Percentiles rank a stretch among this genome's conserved stretches.
phyloP scores from a whole-genome alignment of 2,888 invertebrate genomes.

The Euclidia mi region DNA sequence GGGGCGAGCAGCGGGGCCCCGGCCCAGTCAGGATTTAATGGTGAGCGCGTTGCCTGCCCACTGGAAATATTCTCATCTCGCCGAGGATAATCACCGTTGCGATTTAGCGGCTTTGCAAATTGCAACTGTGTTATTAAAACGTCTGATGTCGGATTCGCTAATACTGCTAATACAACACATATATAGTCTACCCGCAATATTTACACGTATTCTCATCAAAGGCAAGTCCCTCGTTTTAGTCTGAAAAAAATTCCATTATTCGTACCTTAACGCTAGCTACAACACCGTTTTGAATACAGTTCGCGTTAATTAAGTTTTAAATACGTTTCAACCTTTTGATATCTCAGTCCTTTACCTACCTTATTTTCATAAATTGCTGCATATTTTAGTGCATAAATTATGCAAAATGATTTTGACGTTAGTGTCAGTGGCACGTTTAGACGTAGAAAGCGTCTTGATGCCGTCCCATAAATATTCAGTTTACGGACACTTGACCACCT shows the following conservation, averaged over 20 bases:
- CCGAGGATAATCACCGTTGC: constrained; percentile 69
- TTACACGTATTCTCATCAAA: constrained; percentile 36
- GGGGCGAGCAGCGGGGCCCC: constrained; percentile 39
- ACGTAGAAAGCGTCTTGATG: constrained; percentile 49
- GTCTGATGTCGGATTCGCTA: constrained; percentile 50
- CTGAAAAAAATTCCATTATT: constrained; percentile 45
- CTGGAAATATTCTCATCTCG: constrained; percentile 74
- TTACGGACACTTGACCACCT: constrained; percentile 71
- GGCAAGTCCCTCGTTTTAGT: constrained; percentile 32
- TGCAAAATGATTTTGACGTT: constrained; percentile 78
- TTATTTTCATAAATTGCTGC: constrained; percentile 70
- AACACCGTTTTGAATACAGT: constrained; percentile 58
- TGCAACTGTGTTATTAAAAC: constrained; percentile 61
- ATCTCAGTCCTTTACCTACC: constrained; percentile 47
- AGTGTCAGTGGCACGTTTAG: constrained; percentile 69
- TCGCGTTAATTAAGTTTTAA: constrained; percentile 59
- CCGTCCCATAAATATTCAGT: constrained; percentile 79
- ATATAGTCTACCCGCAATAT: constrained; percentile 28
- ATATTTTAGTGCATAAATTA: constrained; percentile 76
- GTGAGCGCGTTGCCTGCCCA: constrained; percentile 66
- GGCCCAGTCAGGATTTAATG: constrained; percentile 68
- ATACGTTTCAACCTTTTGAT: constrained; percentile 53
- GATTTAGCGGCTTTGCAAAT: constrained; percentile 70
- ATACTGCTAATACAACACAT: constrained; percentile 19
- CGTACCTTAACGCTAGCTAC: constrained; percentile 42